A percentile compares a stretch with the other conserved stretches of the same genome.
Conservation (phyloP, 2,113 vertebrate species). For the Pseudorhombus dupliciocellatus region DNA sequence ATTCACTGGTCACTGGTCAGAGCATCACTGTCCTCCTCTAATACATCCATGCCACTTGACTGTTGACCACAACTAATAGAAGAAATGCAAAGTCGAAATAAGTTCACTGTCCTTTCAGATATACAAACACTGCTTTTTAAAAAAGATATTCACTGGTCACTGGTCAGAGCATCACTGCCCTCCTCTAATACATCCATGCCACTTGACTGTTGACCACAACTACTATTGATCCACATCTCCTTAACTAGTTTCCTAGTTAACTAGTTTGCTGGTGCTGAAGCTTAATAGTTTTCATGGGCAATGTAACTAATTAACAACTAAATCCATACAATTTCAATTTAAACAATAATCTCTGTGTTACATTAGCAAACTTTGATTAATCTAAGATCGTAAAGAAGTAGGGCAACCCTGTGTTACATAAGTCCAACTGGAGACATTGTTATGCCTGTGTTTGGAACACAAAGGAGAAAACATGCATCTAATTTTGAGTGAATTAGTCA, state of each 20-base stretch:
- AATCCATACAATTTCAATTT: too few species aligned
- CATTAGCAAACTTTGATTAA: background rate
- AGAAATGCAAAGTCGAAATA: background rate
- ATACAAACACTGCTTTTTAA: background rate
- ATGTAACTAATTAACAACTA: too few species aligned
- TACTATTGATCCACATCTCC: slow-evolving; percentile 17
- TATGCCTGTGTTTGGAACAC: background rate
- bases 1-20: background rate
- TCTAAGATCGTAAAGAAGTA: background rate
- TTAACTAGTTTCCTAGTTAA: slow-evolving; percentile 19
- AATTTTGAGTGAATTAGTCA: background rate
- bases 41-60: background rate
- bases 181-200: background rate
- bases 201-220: slow-evolving; percentile 1
- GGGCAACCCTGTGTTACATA: slow-evolving; percentile 23
- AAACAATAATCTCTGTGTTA: too few species aligned
- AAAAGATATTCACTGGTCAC: background rate
- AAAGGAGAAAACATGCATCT: background rate
- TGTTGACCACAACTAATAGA: slow-evolving; percentile 13
- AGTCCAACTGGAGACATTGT: slow-evolving; percentile 7
- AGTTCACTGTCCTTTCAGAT: background rate
- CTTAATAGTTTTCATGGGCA: background rate
- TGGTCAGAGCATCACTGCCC: background rate
- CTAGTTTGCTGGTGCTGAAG: slow-evolving; percentile 8
- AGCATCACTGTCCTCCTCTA: background rate